phyloP scores from a whole-genome alignment of 2,888 invertebrate genomes.

The Drosophila robusta region DNA sequence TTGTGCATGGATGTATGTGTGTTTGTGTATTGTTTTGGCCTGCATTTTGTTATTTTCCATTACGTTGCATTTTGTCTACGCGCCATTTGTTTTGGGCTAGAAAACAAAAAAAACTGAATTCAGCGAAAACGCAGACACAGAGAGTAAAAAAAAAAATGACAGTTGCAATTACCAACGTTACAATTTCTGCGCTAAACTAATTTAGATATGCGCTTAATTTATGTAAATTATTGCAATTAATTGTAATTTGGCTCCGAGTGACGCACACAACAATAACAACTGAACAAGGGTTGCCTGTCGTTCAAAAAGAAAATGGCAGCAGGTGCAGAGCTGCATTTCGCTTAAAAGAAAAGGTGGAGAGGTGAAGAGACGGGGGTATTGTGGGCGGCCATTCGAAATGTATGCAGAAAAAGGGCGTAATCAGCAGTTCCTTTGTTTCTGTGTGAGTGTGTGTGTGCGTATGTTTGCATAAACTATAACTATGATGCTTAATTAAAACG shows the following conservation, averaged over 20 bases:
- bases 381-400: constrained; percentile 45
- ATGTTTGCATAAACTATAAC: constrained; percentile 38
- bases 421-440: constrained; percentile 30
- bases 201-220: constrained; percentile 46
- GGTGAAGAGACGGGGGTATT: constrained; percentile 2
- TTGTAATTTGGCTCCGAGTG: constrained; percentile 59
- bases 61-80: constrained; percentile 51
- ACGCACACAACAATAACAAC: constrained; percentile 44
- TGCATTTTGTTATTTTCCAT: constrained; percentile 67
- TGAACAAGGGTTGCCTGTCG: constrained; percentile 62
- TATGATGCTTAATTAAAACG: constrained; percentile 58
- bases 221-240: constrained; percentile 73
- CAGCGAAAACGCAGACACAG: constrained; percentile 12
- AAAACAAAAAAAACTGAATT: constrained; percentile 11
- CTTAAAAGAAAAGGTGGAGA: constrained; percentile 4
- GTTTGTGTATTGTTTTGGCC: constrained; percentile 56
- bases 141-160: constrained; percentile 15
- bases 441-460: constrained; percentile 6
- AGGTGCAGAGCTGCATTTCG: constrained; percentile 67
- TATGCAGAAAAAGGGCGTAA: constrained; percentile 72
- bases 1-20: neutral
- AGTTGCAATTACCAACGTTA: constrained; percentile 30
- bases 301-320: constrained; percentile 76
- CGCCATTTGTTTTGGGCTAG: constrained; percentile 41
- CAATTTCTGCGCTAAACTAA: constrained; percentile 42